phyloP scores from a whole-genome alignment of 2,113 vertebrate species.

The zebrafish (Danio rerio) region DNA sequence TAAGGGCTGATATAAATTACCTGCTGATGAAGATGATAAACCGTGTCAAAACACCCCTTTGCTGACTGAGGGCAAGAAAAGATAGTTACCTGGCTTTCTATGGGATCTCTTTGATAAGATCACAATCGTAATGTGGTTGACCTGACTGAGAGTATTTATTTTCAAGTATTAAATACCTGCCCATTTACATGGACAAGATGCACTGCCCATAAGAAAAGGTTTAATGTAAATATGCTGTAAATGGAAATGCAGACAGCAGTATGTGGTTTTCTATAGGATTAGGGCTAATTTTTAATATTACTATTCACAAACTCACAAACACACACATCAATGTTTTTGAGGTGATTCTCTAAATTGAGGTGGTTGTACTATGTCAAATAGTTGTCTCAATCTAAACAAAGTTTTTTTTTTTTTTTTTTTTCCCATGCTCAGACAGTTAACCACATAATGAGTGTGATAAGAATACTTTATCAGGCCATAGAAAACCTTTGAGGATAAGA shows the following conservation, averaged over 20 bases:
- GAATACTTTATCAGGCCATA: slow-evolving; percentile 72
- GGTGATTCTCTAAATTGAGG: slow-evolving; percentile 60
- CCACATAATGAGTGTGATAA: slow-evolving; percentile 78
- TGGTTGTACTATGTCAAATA: slow-evolving; percentile 62
- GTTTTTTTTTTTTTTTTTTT: slow-evolving; percentile 57
- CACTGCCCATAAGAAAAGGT: not conserved
- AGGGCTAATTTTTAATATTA: not conserved
- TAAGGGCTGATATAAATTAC: slow-evolving; percentile 82
- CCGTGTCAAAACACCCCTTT: slow-evolving; percentile 81
- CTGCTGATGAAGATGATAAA: slow-evolving; percentile 79
- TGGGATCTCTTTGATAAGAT: slow-evolving; percentile 78
- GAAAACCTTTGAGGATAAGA: slow-evolving; percentile 83
- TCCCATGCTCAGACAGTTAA: slow-evolving; percentile 77
- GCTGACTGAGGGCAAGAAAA: slow-evolving; percentile 68
- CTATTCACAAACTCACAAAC: not conserved
- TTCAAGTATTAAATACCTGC: slow-evolving; percentile 65
- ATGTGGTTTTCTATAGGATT: not conserved
- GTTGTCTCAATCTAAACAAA: slow-evolving; percentile 67
- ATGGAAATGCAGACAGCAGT: not conserved
- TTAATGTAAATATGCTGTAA: not conserved
- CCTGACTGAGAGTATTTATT: slow-evolving; percentile 68
- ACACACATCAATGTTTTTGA: not conserved
- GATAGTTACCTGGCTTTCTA: slow-evolving; percentile 71
- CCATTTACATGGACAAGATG: slow-evolving; percentile 19
- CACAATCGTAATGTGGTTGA: slow-evolving; percentile 77